These are phyloP conservation scores for Isotomurus palustris DNA, from an alignment of 2,888 invertebrate species.

Conservation along the genomic window DNA sequence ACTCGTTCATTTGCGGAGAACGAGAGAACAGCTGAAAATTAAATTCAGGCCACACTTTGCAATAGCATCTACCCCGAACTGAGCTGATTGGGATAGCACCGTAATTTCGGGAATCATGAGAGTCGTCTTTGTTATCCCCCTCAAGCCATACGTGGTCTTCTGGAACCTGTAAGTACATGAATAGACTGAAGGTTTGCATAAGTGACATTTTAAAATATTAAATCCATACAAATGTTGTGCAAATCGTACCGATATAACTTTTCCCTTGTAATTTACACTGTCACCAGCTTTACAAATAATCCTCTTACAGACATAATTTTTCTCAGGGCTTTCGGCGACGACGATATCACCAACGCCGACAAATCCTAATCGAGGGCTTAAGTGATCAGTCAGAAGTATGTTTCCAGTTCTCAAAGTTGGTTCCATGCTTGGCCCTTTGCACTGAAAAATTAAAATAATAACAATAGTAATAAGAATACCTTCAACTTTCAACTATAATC, in stretches of 20 bases:
- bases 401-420: constrained; percentile 79
- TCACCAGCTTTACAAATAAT: constrained; percentile 68
- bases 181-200: not conserved
- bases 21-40: not conserved
- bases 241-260: constrained; percentile 13
- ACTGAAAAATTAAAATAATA: constrained; percentile 55
- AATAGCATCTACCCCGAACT: constrained; percentile 72
- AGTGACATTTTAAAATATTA: not conserved
- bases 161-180: constrained; percentile 52
- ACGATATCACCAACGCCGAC: constrained; percentile 75
- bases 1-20: too few relatives aligned
- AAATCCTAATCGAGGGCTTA: constrained; percentile 62
- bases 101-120: constrained; percentile 75
- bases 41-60: constrained; percentile 67
- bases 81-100: constrained; percentile 83
- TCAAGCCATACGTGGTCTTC: constrained; percentile 85
- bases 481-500: not conserved
- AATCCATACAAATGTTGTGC: not conserved
- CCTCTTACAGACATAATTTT: constrained; percentile 78
- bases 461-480: not conserved
- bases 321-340: constrained; percentile 71
- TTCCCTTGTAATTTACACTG: constrained; percentile 52
- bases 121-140: constrained; percentile 81
- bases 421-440: constrained; percentile 89
- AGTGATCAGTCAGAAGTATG: constrained; percentile 74